These are phyloP conservation scores for Euplagia quadripunctaria DNA, from an alignment of 2,888 invertebrate species.

Conservation along the genomic window DNA sequence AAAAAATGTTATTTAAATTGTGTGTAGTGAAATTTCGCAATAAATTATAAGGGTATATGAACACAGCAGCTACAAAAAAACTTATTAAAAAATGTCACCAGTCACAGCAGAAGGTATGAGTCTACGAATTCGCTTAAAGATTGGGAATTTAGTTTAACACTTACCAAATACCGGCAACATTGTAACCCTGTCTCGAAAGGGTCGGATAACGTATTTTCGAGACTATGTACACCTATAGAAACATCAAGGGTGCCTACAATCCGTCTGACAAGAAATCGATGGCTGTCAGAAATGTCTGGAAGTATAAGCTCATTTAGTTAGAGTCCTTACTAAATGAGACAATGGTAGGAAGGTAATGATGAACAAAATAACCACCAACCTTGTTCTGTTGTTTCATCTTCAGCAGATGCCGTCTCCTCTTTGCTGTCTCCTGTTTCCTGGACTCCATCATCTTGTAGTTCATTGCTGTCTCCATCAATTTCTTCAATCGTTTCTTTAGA, in stretches of 20 bases:
- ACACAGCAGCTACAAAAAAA: no score
- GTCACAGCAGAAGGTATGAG: no score
- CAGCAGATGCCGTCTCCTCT: constrained; percentile 78
- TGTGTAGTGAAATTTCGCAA: not conserved
- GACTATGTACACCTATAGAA: not conserved
- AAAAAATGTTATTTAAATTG: constrained; percentile 23
- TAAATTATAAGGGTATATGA: not conserved
- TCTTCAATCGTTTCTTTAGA: constrained; percentile 70
- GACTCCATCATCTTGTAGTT: constrained; percentile 53
- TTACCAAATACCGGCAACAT: not conserved
- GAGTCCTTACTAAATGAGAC: no score
- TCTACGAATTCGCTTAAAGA: not conserved
- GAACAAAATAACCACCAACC: constrained; percentile 60
- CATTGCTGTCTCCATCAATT: constrained; percentile 70
- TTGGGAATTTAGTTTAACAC: not conserved
- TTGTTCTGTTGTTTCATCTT: constrained; percentile 80
- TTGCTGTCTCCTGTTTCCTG: constrained; percentile 65
- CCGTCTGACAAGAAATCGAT: not conserved
- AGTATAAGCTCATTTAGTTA: not conserved
- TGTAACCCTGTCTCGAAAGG: no score
- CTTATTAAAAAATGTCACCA: no score
- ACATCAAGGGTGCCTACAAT: not conserved
- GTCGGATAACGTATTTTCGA: no score
- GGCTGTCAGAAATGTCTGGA: not conserved
- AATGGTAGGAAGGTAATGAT: not conserved